These are phyloP conservation scores for Henicopernis longicauda DNA, from an alignment of 2,113 vertebrate species.

Conservation along the genomic window DNA sequence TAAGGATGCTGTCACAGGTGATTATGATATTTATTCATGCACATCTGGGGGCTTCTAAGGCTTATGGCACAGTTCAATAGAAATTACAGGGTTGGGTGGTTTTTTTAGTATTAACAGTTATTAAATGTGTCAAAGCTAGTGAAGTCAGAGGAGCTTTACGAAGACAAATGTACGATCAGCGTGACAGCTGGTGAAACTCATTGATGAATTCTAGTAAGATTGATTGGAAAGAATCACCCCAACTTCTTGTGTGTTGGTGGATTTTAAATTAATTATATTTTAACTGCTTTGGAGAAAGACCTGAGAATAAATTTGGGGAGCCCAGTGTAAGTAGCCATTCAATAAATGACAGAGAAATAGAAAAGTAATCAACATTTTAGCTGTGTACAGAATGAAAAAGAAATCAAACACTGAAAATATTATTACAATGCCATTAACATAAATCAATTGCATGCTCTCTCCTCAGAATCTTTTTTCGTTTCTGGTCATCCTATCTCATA, in stretches of 20 bases:
- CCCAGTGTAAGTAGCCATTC: not conserved
- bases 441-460: conserved; percentile 31
- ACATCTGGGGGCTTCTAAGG: not conserved
- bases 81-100: conserved; percentile 11
- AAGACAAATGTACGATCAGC: conserved; percentile 10
- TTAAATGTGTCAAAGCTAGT: conserved; percentile 26
- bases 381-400: conserved; percentile 46
- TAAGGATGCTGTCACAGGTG: conserved; percentile 42
- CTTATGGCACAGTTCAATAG: not conserved
- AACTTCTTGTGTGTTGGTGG: not conserved
- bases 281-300: conserved; percentile 19
- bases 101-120: not conserved
- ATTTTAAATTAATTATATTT: conserved; percentile 48
- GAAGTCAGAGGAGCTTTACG: conserved; percentile 12
- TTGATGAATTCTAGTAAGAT: conserved; percentile 30
- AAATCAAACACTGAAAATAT: conserved; percentile 55
- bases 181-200: conserved; percentile 40
- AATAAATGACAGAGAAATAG: not conserved
- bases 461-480: conserved; percentile 35
- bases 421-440: conserved; percentile 40
- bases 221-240: conserved; percentile 25
- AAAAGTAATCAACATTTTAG: conserved; percentile 41
- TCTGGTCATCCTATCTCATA: conserved; percentile 40
- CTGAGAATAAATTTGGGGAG: conserved; percentile 2
- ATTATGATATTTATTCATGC: conserved; percentile 37